Evolutionary conservation across 2,797 vertebrate species (phyloP).

Genomic region (Sphenodon punctatus): DNA sequence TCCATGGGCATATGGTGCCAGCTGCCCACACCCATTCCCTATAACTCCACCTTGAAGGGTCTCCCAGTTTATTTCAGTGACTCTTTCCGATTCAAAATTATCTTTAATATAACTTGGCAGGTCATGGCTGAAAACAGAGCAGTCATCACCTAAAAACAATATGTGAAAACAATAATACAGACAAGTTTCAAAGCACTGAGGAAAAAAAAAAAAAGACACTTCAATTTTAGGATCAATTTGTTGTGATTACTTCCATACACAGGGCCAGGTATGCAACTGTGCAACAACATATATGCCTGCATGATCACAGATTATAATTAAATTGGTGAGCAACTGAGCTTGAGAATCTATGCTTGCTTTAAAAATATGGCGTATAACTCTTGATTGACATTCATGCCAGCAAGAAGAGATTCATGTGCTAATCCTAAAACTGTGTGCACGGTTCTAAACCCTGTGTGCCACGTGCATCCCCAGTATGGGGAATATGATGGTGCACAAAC

Average conservation of each 20-base stretch:
- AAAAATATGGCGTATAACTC: background rate
- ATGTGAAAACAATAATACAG: conserved; percentile 28
- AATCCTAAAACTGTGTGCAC: too few species aligned
- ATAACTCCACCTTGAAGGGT: conserved; percentile 93
- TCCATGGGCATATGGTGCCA: conserved; percentile 95
- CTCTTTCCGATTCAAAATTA: conserved; percentile 94
- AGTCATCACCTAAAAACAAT: conserved; percentile 89
- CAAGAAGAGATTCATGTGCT: background rate
- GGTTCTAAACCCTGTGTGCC: too few species aligned
- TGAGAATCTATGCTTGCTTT: background rate
- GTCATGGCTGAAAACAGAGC: conserved; percentile 90
- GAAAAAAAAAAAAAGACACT: conserved; percentile 4
- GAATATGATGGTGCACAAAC: too few species aligned
- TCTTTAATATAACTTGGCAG: conserved; percentile 97
- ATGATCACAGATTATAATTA: background rate
- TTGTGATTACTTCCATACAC: conserved; percentile 1
- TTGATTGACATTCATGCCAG: background rate
- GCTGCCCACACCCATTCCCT: conserved; percentile 95
- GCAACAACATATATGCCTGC: background rate
- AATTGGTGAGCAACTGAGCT: background rate
- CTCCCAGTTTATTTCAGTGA: conserved; percentile 95
- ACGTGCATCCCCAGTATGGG: too few species aligned
- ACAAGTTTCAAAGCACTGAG: background rate
- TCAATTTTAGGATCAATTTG: background rate
- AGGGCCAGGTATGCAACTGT: background rate